A percentile compares a stretch with the other conserved stretches of the same genome.
Evolutionary conservation across 2,888 invertebrate species (phyloP).

Genomic region (Nipponacmea schrenckii): DNA sequence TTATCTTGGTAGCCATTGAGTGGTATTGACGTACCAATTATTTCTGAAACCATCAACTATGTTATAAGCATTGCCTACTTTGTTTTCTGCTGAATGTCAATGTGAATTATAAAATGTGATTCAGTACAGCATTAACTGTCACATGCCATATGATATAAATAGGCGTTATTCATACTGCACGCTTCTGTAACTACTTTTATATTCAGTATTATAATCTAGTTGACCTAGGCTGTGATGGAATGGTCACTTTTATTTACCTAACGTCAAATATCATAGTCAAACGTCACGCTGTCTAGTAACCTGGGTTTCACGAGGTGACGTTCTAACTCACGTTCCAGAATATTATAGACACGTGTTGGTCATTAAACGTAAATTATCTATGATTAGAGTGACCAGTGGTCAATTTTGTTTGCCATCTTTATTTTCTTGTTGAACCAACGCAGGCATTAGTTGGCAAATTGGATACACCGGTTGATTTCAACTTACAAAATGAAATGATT

Average conservation of each 20-base stretch:
- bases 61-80: too few species aligned
- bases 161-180: background rate
- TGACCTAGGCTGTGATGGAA: background rate
- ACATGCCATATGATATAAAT: background rate
- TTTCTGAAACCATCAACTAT: too few species aligned
- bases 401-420: background rate
- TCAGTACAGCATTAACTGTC: background rate
- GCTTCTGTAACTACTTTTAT: background rate
- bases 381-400: background rate
- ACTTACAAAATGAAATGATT: too few species aligned
- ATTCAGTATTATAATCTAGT: background rate
- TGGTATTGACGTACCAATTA: too few species aligned
- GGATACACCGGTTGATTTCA: too few species aligned
- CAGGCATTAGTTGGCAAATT: too few species aligned
- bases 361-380: conserved; percentile 5
- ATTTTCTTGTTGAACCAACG: too few species aligned
- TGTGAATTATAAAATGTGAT: background rate
- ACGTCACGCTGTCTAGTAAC: conserved; percentile 1
- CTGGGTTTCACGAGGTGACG: background rate
- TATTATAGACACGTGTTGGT: background rate
- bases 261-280: background rate
- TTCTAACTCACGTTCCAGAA: background rate
- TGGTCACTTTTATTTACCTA: background rate
- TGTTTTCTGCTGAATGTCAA: too few species aligned
- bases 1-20: too few species aligned